phyloP scores from a whole-genome alignment of 2,888 invertebrate species.

The Ichneumoninae sp. region DNA sequence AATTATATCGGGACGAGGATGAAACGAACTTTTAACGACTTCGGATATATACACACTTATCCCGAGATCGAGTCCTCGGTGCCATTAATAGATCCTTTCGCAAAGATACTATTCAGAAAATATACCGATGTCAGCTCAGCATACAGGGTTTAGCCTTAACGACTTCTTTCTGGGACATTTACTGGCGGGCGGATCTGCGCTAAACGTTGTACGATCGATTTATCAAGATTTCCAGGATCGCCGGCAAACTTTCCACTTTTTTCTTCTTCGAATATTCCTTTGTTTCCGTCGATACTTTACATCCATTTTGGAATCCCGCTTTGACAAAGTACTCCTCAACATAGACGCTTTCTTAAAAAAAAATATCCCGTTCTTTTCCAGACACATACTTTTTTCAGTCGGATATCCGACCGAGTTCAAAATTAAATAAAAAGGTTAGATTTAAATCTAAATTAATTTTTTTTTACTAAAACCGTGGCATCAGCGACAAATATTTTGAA shows the following conservation, averaged over 20 bases:
- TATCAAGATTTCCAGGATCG: conserved; percentile 43
- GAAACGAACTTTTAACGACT: conserved; percentile 34
- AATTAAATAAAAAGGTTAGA: not conserved
- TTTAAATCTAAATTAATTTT: not conserved
- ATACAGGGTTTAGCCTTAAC: conserved; percentile 36
- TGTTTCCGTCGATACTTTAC: not conserved
- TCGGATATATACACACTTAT: conserved; percentile 30
- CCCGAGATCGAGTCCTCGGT: conserved; percentile 24
- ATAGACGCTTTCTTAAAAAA: not conserved
- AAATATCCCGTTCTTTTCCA: not conserved
- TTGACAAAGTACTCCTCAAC: not conserved
- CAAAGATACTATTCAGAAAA: conserved; percentile 45
- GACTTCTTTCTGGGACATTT: conserved; percentile 44
- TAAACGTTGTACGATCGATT: conserved; percentile 34
- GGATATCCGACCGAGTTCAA: not conserved
- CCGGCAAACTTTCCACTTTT: not conserved
- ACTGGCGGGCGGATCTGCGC: conserved; percentile 1
- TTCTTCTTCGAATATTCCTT: not conserved
- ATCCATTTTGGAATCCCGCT: not conserved
- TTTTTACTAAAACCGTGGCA: not conserved
- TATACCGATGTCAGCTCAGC: conserved; percentile 12
- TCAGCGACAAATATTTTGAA: too few species aligned
- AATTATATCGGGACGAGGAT: conserved; percentile 26
- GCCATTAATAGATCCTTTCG: conserved; percentile 51
- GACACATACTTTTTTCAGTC: not conserved